phyloP scores from a whole-genome alignment of 2,888 invertebrate genomes.

The Drosophila barbarae region DNA sequence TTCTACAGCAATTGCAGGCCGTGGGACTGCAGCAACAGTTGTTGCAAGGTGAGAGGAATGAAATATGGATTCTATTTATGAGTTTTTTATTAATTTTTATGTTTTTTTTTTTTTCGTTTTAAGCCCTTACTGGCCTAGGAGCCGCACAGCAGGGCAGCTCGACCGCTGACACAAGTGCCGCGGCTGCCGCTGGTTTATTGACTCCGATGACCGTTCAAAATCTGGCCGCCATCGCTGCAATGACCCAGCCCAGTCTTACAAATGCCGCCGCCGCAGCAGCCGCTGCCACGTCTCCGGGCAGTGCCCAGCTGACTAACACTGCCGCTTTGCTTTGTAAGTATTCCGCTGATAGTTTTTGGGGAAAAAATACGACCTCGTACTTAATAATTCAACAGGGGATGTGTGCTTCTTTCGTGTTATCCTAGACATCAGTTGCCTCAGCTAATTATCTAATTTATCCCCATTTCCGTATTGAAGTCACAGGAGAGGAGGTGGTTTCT shows the following conservation, averaged over 20 bases:
- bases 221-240: conserved; percentile 89
- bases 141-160: conserved; percentile 77
- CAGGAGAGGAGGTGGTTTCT: conserved; percentile 1
- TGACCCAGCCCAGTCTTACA: conserved; percentile 80
- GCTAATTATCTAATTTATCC: conserved; percentile 54
- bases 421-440: conserved; percentile 12
- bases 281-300: conserved; percentile 75
- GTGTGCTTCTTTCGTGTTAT: background rate
- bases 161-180: conserved; percentile 71
- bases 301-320: conserved; percentile 78
- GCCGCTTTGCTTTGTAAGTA: conserved; percentile 80
- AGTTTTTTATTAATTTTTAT: background rate
- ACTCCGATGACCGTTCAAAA: conserved; percentile 95
- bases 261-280: conserved; percentile 62
- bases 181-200: conserved; percentile 81
- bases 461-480: conserved; percentile 24
- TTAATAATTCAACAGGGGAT: conserved; percentile 25
- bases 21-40: conserved; percentile 84
- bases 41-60: conserved; percentile 81
- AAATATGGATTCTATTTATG: background rate
- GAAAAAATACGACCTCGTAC: background rate
- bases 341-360: background rate
- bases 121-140: conserved; percentile 72
- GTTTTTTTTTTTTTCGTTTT: background rate
- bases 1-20: conserved; percentile 85